Conservation (phyloP, 2,113 vertebrate genomes). For the Pleuronectes platessa region DNA sequence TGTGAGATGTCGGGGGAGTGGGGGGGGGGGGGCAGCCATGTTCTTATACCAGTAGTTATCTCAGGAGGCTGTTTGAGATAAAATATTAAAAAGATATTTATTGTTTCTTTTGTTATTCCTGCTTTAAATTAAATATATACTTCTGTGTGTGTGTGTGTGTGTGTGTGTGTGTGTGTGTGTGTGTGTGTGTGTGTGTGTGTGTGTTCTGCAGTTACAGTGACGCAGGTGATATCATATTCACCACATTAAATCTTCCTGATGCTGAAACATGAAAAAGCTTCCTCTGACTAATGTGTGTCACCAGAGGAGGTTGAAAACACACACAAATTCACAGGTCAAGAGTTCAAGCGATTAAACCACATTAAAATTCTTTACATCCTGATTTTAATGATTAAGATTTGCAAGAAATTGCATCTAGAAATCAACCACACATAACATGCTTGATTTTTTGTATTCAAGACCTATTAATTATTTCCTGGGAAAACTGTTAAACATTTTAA, state of each 20-base stretch:
- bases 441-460: too few relatives aligned
- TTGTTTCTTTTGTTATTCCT: too few relatives aligned
- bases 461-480: too few relatives aligned
- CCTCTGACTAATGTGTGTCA: not conserved
- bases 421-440: too few relatives aligned
- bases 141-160: not conserved
- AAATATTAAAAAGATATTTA: not conserved
- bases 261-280: not conserved
- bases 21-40: not conserved
- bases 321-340: too few relatives aligned
- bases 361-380: too few relatives aligned
- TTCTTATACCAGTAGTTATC: not conserved
- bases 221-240: conserved; percentile 2
- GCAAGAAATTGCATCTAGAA: too few relatives aligned
- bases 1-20: not conserved
- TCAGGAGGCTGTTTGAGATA: not conserved
- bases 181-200: too few relatives aligned
- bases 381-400: too few relatives aligned
- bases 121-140: not conserved
- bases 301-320: too few relatives aligned
- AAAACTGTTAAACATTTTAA: too few relatives aligned
- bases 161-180: not conserved
- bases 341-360: too few relatives aligned
- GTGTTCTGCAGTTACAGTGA: not conserved
- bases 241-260: not conserved